Base-by-base conservation (phyloP, 2,888 invertebrate genomes). In the Drosophila fulvimacula region DNA sequence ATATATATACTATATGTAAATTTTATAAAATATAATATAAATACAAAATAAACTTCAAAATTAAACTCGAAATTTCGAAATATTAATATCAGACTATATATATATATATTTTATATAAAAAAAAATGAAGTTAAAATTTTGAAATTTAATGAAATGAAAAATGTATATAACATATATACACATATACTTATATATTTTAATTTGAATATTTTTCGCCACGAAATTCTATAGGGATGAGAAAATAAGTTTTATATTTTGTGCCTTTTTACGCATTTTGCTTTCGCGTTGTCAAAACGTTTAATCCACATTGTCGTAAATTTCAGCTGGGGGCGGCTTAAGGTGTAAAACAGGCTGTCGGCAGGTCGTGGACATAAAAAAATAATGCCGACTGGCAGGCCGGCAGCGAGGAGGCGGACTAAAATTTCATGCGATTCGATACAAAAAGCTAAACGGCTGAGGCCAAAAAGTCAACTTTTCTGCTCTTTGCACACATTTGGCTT, bases 261-360 rank as follows among this genome's bases (percentile, higher is more conserved):
- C 5, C 10, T 21, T 56, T 10, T n/a, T 6, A 38, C 34, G 19
- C 53, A 30, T 21, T 48, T 17, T 21, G 7, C 38, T 13, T 1
- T 11, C 4, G 27, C 59, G 38, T 34, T 53, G 62, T 46, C 51
- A 53, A 64, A 72, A 58, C 77, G 72, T 81, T 89, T 84, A 84
- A 78, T 55, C 75, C 73, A 77, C 89, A 81, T 69, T 77, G 84
- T 68, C 75, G 63, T 77, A 84, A 79, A 78, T 73, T 77, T 79
- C 64, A 70, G 56, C 48, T 68, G 71, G 62, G 57, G 27, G 64
- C 51, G 44, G 39, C 60, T 64, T 30, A 48, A 87, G 73, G 55
- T 72, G 75, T 36, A 62, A 64, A 56, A 34, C 74, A 65, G 11
- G 60, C 64, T 65, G 53, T 46, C 57, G 56, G 49, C 73, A 56